Percentiles rank a stretch among this genome's conserved stretches.
phyloP scores from a whole-genome alignment of 2,888 invertebrate genomes.

The Creontiades dilutus region DNA sequence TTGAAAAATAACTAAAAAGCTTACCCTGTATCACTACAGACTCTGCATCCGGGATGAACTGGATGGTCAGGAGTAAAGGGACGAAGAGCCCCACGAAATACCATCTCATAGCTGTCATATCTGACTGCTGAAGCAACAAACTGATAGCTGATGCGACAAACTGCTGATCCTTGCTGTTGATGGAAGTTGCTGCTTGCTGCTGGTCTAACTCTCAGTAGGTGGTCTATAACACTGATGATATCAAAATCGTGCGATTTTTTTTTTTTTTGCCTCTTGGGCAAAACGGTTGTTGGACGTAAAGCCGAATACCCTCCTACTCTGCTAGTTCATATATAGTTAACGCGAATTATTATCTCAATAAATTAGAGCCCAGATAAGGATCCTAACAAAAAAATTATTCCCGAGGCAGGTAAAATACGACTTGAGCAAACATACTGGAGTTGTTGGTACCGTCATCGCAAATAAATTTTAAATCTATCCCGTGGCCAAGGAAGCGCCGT shows the following conservation, averaged over 20 bases:
- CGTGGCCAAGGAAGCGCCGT: background rate
- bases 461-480: conserved; percentile 15
- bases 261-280: background rate
- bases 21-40: conserved; percentile 67
- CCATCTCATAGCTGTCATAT: background rate
- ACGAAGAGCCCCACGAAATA: conserved; percentile 48
- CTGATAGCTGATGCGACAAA: background rate
- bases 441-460: background rate
- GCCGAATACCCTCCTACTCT: background rate
- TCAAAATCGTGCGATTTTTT: background rate
- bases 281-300: conserved; percentile 5
- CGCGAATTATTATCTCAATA: background rate
- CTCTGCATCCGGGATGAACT: conserved; percentile 62
- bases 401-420: background rate
- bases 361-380: background rate
- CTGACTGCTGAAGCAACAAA: no score
- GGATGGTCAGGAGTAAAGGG: conserved; percentile 53
- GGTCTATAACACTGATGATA: background rate
- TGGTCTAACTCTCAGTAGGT: background rate
- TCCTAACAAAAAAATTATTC: background rate
- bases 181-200: background rate
- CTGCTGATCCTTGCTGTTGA: background rate
- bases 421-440: background rate
- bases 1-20: background rate
- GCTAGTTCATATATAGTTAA: background rate